Evolutionary conservation across 2,797 vertebrate genomes (phyloP).

Genomic region (Microctenopoma stevenorrisi): DNA sequence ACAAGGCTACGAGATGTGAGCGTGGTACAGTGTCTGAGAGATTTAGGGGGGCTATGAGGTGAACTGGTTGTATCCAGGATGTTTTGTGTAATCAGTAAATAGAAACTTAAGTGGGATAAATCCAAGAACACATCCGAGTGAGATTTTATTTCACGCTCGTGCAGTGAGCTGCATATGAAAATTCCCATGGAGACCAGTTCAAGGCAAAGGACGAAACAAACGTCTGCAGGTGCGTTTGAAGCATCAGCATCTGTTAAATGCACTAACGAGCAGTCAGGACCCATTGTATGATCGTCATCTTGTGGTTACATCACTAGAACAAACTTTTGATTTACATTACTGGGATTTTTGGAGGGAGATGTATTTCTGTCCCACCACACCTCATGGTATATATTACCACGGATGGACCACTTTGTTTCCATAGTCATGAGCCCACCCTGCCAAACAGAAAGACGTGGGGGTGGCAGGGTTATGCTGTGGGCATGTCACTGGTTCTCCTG

Average conservation of each 20-base stretch:
- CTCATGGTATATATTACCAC: slow-evolving; percentile 18
- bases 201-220: slow-evolving; percentile 22
- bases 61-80: slow-evolving; percentile 12
- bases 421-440: not conserved
- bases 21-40: not conserved
- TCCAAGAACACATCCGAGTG: not conserved
- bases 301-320: slow-evolving; percentile 18
- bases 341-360: slow-evolving; percentile 12
- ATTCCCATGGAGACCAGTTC: slow-evolving; percentile 55
- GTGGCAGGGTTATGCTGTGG: too few species aligned
- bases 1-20: slow-evolving; percentile 17
- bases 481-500: too few species aligned
- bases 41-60: slow-evolving; percentile 12
- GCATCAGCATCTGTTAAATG: slow-evolving; percentile 23
- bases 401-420: not conserved
- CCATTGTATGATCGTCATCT: slow-evolving; percentile 1
- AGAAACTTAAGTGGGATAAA: too few species aligned
- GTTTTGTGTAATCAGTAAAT: slow-evolving; percentile 14
- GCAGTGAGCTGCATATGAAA: slow-evolving; percentile 70
- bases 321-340: slow-evolving; percentile 9
- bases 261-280: slow-evolving; percentile 10
- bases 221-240: not conserved
- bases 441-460: not conserved
- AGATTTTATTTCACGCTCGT: slow-evolving; percentile 20
- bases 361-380: slow-evolving; percentile 13